Evolutionary conservation across 2,797 vertebrate genomes (phyloP).

Genomic region (Cirrhinus mrigala): DNA sequence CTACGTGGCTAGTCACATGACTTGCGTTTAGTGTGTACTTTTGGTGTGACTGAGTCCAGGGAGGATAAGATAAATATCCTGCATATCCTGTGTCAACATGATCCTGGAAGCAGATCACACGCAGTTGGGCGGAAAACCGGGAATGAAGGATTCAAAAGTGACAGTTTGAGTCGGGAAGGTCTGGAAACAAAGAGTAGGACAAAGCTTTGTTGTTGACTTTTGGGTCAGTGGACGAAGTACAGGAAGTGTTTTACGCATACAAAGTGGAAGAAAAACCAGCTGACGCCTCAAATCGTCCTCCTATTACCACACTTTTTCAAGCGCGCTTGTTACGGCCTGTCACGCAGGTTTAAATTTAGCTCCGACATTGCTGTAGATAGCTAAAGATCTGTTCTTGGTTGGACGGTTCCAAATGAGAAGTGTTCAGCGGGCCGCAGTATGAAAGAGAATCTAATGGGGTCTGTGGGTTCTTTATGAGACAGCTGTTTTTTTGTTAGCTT

Average conservation of each 20-base stretch:
- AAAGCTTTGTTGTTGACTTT: constrained; percentile 17
- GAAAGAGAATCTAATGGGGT: constrained; percentile 31
- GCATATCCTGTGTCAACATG: constrained; percentile 14
- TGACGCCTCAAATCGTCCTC: background rate
- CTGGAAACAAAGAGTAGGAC: constrained; percentile 10
- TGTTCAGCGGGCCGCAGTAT: background rate
- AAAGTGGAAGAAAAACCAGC: constrained; percentile 3
- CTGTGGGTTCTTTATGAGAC: constrained; percentile 6
- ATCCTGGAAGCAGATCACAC: constrained; percentile 40
- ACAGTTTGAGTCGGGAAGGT: constrained; percentile 16
- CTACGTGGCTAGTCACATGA: constrained; percentile 15
- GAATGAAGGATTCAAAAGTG: constrained; percentile 3
- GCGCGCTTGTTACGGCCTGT: background rate
- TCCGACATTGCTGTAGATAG: background rate
- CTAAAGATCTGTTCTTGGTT: constrained; percentile 28
- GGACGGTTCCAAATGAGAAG: background rate
- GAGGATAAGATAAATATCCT: constrained; percentile 36
- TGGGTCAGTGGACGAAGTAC: constrained; percentile 24
- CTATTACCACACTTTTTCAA: background rate
- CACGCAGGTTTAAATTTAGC: constrained; percentile 16
- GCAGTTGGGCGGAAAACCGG: constrained; percentile 4
- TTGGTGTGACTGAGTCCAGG: constrained; percentile 9
- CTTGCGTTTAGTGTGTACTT: background rate
- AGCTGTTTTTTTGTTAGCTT: constrained; percentile 37
- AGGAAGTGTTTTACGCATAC: background rate